Base-by-base conservation (phyloP, 2,113 vertebrate species). In the Rhinopomastus cyanomelas region DNA sequence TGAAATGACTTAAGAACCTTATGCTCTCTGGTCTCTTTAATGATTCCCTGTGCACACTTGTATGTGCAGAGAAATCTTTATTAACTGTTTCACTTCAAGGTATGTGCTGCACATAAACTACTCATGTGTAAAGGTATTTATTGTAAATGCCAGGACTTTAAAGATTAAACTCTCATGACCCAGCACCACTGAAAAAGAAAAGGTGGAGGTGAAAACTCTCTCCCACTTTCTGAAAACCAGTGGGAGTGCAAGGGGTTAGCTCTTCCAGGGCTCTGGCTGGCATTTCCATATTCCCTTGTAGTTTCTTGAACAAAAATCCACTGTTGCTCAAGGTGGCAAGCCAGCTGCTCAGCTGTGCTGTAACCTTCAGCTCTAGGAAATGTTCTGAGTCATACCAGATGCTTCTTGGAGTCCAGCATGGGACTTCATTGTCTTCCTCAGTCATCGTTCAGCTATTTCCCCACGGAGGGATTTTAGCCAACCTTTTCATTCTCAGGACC, bases 331-430 rank as follows among this genome's bases (percentile, higher is more conserved):
- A 91, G 71, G 81, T 92, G 37, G 29, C 51, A 84, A 84, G 37
- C 81, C 77, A 79, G 59, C 77, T 88, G 51, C 78, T 95, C 69
- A 55, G 46, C 73, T 76, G 12, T 62, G 26, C 12, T 81, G 37
- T 90, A 90, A 65, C 46, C 51, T 88, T 86, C 83, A 93, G 55
- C 86, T 93, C 92, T 81, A 94, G 74, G 71, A 95, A 95, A 88
- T 69, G 91, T 32, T 93, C 83, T 93, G 88, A 95, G 74, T 93
- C 77, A 91, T 72, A 72, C 85, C 91, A 91, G 88, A 91, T 95
- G 74, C 66, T 84, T 78, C 66, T 90, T 76, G 75, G 55, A 92
- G 62, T 66, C 52, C 62, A 79, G 51, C 44, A 5, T 81, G 78
- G 37, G 74, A 84, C 83, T 86, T 90, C 73, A 84, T 90, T 95